A percentile compares a stretch with the other conserved stretches of the same genome.
phyloP scores from a whole-genome alignment of 2,113 vertebrate genomes.

The Ranitomeya variabilis region DNA sequence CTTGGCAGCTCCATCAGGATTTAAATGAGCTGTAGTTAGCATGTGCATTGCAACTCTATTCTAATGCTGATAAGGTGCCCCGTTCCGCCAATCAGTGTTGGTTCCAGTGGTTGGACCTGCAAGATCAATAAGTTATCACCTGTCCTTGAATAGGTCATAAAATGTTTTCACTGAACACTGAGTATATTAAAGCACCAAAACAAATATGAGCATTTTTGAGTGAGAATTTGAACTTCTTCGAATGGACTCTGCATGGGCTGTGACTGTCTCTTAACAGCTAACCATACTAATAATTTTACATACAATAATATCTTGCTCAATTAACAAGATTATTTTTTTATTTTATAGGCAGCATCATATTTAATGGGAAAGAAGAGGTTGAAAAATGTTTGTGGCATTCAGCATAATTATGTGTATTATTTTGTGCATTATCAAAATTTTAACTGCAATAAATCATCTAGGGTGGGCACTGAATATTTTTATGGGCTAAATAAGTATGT shows the following conservation, averaged over 20 bases:
- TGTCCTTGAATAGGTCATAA: too few relatives aligned
- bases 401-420: constrained; percentile 35
- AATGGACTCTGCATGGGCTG: neutral
- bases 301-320: neutral
- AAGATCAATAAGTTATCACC: too few relatives aligned
- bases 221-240: neutral
- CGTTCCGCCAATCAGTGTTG: too few relatives aligned
- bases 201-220: neutral
- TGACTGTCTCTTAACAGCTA: neutral
- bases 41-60: too few relatives aligned
- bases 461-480: constrained; percentile 5
- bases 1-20: too few relatives aligned
- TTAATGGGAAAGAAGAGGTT: neutral
- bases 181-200: neutral
- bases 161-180: too few relatives aligned
- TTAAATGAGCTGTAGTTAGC: too few relatives aligned
- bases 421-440: constrained; percentile 9
- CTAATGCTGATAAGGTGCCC: too few relatives aligned
- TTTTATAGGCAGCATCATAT: neutral
- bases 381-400: neutral
- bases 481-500: neutral
- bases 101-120: too few relatives aligned
- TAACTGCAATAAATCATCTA: constrained; percentile 17
- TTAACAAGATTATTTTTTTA: neutral
- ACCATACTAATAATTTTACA: constrained; percentile 1